These are phyloP conservation scores for Tetragnatha versicolor DNA, from an alignment of 1,140 invertebrate species.

Conservation along the genomic window DNA sequence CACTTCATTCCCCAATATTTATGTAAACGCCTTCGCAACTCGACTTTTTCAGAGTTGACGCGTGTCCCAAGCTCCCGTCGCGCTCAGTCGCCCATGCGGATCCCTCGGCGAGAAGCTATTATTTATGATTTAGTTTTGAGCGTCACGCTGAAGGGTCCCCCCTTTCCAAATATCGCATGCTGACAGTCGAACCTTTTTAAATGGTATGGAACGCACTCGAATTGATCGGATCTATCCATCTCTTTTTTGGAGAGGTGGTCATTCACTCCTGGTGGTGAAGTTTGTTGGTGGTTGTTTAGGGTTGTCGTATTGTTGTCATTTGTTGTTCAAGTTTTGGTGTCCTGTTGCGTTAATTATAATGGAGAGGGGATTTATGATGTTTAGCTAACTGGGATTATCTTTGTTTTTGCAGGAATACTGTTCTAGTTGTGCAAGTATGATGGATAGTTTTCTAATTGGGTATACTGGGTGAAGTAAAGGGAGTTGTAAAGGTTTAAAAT, in stretches of 20 bases:
- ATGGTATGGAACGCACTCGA: neutral
- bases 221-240: slow-evolving; percentile 11
- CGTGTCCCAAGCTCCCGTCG: neutral
- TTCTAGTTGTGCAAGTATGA: too few relatives aligned
- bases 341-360: too few relatives aligned
- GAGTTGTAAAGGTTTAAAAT: too few relatives aligned
- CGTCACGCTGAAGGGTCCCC: slow-evolving; percentile 27
- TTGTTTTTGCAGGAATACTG: too few relatives aligned
- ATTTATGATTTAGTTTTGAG: slow-evolving; percentile 49
- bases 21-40: slow-evolving; percentile 1
- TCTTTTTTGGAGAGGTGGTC: slow-evolving; percentile 7
- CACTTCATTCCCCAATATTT: slow-evolving; percentile 8
- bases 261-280: slow-evolving; percentile 20
- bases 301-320: too few relatives aligned
- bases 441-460: too few relatives aligned
- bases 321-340: too few relatives aligned
- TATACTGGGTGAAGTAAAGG: too few relatives aligned
- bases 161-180: neutral
- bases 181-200: slow-evolving; percentile 8
- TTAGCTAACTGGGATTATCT: too few relatives aligned
- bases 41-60: neutral
- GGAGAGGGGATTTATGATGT: too few relatives aligned
- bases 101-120: slow-evolving; percentile 32
- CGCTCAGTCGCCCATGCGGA: slow-evolving; percentile 17
- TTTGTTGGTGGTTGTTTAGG: too few relatives aligned